phyloP scores from a whole-genome alignment of 2,888 invertebrate genomes.

The Aquatica leii region DNA sequence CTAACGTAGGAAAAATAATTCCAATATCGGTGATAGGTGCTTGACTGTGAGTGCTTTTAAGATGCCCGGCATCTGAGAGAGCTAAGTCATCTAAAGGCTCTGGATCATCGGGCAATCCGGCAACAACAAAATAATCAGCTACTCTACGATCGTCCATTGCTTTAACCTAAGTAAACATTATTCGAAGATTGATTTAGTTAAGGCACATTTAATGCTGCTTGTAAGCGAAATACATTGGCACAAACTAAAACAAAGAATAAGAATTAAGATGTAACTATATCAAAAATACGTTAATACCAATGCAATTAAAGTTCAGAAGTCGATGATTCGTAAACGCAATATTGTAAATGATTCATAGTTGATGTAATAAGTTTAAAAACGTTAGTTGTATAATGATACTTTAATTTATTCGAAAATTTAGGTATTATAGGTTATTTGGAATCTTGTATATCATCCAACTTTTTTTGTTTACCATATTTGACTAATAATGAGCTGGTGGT shows the following conservation, averaged over 20 bases:
- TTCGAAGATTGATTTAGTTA: constrained; percentile 22
- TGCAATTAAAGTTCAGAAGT: constrained; percentile 3
- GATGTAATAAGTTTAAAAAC: not conserved
- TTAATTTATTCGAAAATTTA: constrained; percentile 6
- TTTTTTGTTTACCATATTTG: constrained; percentile 35
- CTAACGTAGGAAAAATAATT: constrained; percentile 87
- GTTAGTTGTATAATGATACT: not conserved
- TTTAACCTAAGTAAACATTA: constrained; percentile 18
- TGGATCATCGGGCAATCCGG: constrained; percentile 87
- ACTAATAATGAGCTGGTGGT: constrained; percentile 18
- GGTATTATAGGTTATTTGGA: constrained; percentile 10
- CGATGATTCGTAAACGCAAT: not conserved
- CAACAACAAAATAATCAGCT: constrained; percentile 98
- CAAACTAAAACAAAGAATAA: constrained; percentile 14
- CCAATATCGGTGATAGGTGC: constrained; percentile 97
- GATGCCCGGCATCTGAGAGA: constrained; percentile 79
- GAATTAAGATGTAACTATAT: not conserved
- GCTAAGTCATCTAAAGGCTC: constrained; percentile 77
- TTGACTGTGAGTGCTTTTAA: constrained; percentile 82
- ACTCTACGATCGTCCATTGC: constrained; percentile 86
- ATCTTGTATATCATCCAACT: constrained; percentile 16
- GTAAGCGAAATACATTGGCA: constrained; percentile 28
- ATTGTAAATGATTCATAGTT: not conserved
- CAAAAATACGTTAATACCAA: constrained; percentile 15
- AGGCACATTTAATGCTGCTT: constrained; percentile 33